These are phyloP conservation scores for Odontocerum albicorne DNA, from an alignment of 2,888 invertebrate genomes.

Conservation along the genomic window DNA sequence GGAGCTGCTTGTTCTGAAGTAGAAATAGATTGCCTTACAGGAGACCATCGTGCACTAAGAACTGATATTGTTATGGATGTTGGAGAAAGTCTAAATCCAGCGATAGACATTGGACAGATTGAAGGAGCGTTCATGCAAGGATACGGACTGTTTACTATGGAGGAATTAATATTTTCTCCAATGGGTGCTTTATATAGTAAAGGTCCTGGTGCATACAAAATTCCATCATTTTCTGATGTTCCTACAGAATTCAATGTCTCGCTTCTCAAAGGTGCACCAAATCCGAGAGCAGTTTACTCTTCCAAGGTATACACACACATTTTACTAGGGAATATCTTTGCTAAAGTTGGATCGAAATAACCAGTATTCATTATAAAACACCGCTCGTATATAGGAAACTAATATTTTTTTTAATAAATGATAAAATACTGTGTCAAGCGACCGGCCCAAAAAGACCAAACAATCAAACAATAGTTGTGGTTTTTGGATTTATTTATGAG, in stretches of 20 bases:
- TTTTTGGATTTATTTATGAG: no score
- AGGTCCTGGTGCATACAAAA: slow-evolving; percentile 93
- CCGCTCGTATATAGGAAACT: no score
- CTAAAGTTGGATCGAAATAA: no score
- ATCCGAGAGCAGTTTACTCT: slow-evolving; percentile 90
- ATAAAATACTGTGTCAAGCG: no score
- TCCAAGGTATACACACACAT: no score
- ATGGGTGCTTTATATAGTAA: slow-evolving; percentile 78
- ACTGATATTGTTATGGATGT: slow-evolving; percentile 97
- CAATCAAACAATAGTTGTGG: no score
- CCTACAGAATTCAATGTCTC: slow-evolving; percentile 92
- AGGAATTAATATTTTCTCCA: slow-evolving; percentile 86
- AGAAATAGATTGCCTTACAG: slow-evolving; percentile 92
- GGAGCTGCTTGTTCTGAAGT: slow-evolving; percentile 88
- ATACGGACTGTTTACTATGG: slow-evolving; percentile 88
- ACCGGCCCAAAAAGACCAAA: no score
- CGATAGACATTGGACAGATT: slow-evolving; percentile 95
- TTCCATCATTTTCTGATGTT: slow-evolving; percentile 91
- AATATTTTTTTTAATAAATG: no score
- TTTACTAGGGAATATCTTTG: no score
- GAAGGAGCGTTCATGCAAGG: slow-evolving; percentile 96
- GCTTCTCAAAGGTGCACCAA: slow-evolving; percentile 85
- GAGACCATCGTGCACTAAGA: slow-evolving; percentile 85
- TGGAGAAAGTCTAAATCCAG: slow-evolving; percentile 93
- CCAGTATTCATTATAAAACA: no score